Evolutionary conservation across 2,888 invertebrate genomes (phyloP).

Genomic region (Catocala fraxini): DNA sequence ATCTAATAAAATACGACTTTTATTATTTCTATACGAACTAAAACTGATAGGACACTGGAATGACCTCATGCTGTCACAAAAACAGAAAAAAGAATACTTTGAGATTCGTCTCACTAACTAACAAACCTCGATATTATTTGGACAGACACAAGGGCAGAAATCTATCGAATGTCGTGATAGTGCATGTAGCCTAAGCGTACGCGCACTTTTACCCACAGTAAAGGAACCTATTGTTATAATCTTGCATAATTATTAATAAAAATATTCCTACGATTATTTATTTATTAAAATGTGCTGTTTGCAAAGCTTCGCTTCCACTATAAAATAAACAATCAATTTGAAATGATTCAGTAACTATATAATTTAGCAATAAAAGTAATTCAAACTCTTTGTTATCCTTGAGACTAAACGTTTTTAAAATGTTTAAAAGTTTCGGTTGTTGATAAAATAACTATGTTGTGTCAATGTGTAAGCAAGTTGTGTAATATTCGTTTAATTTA

Average conservation of each 20-base stretch:
- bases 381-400: constrained; percentile 42
- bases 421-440: constrained; percentile 28
- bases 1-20: neutral
- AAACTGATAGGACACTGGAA: no score
- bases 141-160: no score
- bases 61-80: no score
- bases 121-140: no score
- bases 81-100: no score
- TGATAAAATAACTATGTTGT: constrained; percentile 31
- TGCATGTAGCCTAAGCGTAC: neutral
- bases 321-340: constrained; percentile 20
- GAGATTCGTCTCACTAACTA: no score
- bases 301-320: constrained; percentile 55
- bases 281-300: constrained; percentile 55
- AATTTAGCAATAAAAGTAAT: constrained; percentile 18
- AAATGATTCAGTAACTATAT: constrained; percentile 1
- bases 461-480: constrained; percentile 34
- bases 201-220: constrained; percentile 1
- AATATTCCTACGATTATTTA: constrained; percentile 15
- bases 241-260: neutral
- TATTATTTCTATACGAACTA: no score
- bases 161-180: neutral
- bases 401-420: constrained; percentile 46
- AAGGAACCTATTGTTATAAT: neutral
- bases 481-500: constrained; percentile 39